These are phyloP conservation scores for Radopholus similis DNA, from an alignment of 1,140 invertebrate species.

Conservation along the genomic window DNA sequence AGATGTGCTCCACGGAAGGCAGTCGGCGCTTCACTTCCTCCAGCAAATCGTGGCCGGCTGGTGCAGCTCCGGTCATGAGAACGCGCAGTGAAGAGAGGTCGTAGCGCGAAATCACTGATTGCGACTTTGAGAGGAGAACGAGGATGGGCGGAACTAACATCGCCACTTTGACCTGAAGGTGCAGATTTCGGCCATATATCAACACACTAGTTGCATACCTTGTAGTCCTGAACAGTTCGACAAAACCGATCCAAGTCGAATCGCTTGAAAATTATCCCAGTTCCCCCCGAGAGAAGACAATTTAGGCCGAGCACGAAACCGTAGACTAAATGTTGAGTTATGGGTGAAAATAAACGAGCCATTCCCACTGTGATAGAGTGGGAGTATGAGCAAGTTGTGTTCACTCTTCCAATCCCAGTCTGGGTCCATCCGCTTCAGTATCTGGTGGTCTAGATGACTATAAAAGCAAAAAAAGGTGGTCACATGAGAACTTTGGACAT, in stretches of 20 bases:
- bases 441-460: constrained; percentile 27
- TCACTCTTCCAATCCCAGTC: constrained; percentile 22
- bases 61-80: constrained; percentile 36
- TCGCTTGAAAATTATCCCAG: constrained; percentile 71
- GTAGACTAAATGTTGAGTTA: constrained; percentile 64
- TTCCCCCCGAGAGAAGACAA: constrained; percentile 66
- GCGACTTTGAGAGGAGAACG: constrained; percentile 38
- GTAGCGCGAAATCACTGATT: constrained; percentile 37
- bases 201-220: constrained; percentile 60
- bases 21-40: constrained; percentile 23
- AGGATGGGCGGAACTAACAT: constrained; percentile 36
- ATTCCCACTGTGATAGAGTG: constrained; percentile 72
- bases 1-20: constrained; percentile 18
- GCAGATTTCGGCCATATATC: background rate
- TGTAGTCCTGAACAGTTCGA: constrained; percentile 67
- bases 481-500: constrained; percentile 5
- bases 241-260: constrained; percentile 72
- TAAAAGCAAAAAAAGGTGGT: background rate
- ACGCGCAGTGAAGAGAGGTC: constrained; percentile 24
- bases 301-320: constrained; percentile 66
- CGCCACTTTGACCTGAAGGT: constrained; percentile 1
- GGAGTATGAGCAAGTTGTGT: constrained; percentile 65
- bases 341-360: background rate
- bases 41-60: constrained; percentile 24
- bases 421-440: constrained; percentile 16